A percentile compares a stretch with the other conserved stretches of the same genome.
These are phyloP conservation scores for Neomicropteryx cornuta DNA, from an alignment of 1,140 invertebrate genomes.

Conservation along the genomic window DNA sequence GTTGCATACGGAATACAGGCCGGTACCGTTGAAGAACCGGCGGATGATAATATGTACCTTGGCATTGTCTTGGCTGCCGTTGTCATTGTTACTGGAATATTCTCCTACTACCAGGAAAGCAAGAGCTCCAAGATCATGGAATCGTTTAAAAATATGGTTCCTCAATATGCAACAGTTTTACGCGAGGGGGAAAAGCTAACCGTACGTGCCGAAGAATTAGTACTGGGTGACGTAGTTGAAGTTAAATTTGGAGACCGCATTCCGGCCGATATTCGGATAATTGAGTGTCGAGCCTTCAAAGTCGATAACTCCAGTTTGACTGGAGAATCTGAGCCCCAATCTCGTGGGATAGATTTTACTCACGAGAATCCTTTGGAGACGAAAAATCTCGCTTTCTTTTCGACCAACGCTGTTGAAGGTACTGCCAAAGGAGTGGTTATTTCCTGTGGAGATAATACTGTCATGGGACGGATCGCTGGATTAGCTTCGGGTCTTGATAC, in stretches of 20 bases:
- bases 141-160: constrained; percentile 56
- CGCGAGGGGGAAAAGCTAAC: constrained; percentile 55
- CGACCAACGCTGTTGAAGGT: constrained; percentile 70
- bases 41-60: constrained; percentile 47
- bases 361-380: constrained; percentile 62
- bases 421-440: constrained; percentile 66
- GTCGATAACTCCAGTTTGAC: constrained; percentile 54
- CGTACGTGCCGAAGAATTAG: constrained; percentile 51
- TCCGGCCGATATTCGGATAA: constrained; percentile 64
- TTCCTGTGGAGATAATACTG: constrained; percentile 67
- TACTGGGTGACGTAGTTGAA: constrained; percentile 61
- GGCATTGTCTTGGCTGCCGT: constrained; percentile 52
- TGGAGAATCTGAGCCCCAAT: constrained; percentile 64
- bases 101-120: constrained; percentile 51
- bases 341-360: constrained; percentile 46
- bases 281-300: constrained; percentile 48
- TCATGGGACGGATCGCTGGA: constrained; percentile 79
- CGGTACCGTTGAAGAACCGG: constrained; percentile 23
- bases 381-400: constrained; percentile 67
- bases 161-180: constrained; percentile 47
- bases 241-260: constrained; percentile 64
- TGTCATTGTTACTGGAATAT: constrained; percentile 49
- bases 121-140: constrained; percentile 68
- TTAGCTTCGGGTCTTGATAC: constrained; percentile 60
- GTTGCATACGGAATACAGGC: constrained; percentile 41